Conservation (phyloP, 1,140 invertebrate species). For the Drosophila arizonae region DNA sequence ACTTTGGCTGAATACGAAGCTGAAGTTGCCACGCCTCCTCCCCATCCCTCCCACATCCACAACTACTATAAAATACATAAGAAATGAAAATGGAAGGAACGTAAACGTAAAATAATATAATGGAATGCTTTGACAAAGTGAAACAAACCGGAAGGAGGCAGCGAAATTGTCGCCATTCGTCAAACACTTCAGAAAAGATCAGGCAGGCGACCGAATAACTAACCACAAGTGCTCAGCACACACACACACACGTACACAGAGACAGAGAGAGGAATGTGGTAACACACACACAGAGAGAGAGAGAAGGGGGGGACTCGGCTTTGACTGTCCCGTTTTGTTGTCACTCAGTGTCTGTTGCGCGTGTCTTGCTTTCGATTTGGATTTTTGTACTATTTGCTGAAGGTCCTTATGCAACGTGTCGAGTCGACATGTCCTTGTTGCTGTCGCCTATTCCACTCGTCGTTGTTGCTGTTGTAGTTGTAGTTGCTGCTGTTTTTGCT, state of each 20-base stretch:
- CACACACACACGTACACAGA: conserved; percentile 24
- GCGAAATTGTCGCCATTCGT: conserved; percentile 40
- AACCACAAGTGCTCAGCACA: conserved; percentile 68
- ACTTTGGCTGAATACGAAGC: not conserved
- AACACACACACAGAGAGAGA: conserved; percentile 8
- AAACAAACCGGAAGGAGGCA: not conserved
- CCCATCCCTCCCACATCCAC: not conserved
- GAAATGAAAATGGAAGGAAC: not conserved
- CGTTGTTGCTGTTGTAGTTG: not conserved
- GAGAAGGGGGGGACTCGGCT: not conserved
- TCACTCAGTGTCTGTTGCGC: conserved; percentile 57
- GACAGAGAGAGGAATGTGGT: too few relatives aligned
- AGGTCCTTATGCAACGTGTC: conserved; percentile 47
- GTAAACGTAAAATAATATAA: conserved; percentile 18
- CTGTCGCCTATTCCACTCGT: not conserved
- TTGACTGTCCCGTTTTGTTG: conserved; percentile 46
- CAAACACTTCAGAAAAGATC: conserved; percentile 45
- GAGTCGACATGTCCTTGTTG: conserved; percentile 42
- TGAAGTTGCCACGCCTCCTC: not conserved
- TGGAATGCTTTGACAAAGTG: conserved; percentile 19
- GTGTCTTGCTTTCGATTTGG: conserved; percentile 17
- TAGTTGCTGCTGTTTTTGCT: not conserved
- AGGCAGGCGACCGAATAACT: conserved; percentile 56
- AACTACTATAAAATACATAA: too few relatives aligned
- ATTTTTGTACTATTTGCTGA: conserved; percentile 10